phyloP scores from a whole-genome alignment of 1,140 invertebrate species.

The Parapsyche elsis region DNA sequence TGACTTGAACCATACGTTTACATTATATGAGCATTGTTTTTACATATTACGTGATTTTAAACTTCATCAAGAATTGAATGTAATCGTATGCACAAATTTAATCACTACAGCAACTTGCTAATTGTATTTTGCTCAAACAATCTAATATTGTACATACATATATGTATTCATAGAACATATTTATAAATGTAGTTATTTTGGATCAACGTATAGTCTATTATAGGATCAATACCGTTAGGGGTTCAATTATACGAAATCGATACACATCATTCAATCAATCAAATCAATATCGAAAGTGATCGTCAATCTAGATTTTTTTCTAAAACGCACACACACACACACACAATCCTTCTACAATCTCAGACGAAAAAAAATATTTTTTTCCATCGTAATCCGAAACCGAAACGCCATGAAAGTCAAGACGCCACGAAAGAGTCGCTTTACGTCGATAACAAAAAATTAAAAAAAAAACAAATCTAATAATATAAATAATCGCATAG shows the following conservation, averaged over 20 bases:
- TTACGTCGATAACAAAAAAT: not conserved
- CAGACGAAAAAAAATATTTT: conserved; percentile 1
- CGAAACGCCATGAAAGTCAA: conserved; percentile 18
- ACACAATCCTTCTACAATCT: not conserved
- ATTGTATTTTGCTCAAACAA: no score
- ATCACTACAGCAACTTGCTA: no score
- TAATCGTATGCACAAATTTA: no score
- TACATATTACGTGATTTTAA: no score
- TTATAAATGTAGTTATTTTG: no score
- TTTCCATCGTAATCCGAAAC: not conserved
- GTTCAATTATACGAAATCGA: not conserved
- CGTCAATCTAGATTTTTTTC: conserved; percentile 3
- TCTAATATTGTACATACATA: no score
- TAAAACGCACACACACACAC: not conserved
- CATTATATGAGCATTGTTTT: no score
- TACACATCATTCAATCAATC: conserved; percentile 18
- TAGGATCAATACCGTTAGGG: no score
- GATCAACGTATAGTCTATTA: no score
- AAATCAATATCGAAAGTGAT: conserved; percentile 18
- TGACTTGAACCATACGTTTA: no score
- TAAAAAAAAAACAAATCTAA: not conserved
- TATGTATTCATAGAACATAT: no score
- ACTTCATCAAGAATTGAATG: no score
- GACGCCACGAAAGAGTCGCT: conserved; percentile 5
- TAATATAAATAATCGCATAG: not conserved